Evolutionary conservation across 2,797 vertebrate species (phyloP), one percentile per base, ranked within the genome.

Genomic region (Heliangelus exortis): DNA sequence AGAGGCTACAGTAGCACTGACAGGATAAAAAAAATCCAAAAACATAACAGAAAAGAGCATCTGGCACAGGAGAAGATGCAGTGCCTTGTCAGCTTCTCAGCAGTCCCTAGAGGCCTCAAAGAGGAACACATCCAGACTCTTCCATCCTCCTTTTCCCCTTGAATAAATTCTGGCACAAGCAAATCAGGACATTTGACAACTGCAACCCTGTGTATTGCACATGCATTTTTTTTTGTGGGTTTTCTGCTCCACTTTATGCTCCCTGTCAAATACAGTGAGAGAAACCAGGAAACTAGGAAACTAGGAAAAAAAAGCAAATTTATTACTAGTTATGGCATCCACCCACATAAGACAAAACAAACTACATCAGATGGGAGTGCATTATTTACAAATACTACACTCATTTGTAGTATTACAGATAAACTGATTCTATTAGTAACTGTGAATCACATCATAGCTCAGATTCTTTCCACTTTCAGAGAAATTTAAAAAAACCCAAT

Each of bases 131-230:
- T 74, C 48, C 50, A 87, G 11, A 50, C 31, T 43, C n/a, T 63
- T 78, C 51, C 12, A 1, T 43, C 33, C 53, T 93, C 43, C 25
- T 77, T 94, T 86, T 86, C 76, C 54, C 54, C 54, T 61, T 72
- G n/a, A 93, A 58, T 78, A 84, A 72, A 18, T 90, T 77, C 16
- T 14, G 26, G 31, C 48, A 90, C 61, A 72, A 34, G 34, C 54
- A 93, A 75, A 86, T 74, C 66, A 86, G 82, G 69, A 92, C 73
- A 81, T 33, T 36, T 65, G 76, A 72, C 69, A 92, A 91, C 17
- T 17, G 16, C 33, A 55, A 39, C 34, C 61, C 58, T 67, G 39
- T 28, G 36, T 65, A 34, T 69, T 76, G 78, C 7, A 29, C 21
- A 39, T 1, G 15, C 21, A 0, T 1, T 7, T 45, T 68, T 68